Conservation (phyloP, 2,888 invertebrate genomes). For the Phengaris arion region DNA sequence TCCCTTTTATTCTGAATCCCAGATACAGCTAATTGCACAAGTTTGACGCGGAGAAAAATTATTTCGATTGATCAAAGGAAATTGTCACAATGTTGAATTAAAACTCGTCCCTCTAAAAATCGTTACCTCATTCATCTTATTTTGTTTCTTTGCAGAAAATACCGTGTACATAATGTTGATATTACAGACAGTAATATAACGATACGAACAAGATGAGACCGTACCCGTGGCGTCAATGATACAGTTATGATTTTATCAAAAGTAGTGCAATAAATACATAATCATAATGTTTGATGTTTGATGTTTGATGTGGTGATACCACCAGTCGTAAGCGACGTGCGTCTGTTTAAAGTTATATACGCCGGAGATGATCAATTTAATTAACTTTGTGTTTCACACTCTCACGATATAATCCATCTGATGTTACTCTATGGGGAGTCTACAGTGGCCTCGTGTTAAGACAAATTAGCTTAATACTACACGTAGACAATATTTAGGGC, state of each 20-base stretch:
- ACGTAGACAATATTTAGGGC: background rate
- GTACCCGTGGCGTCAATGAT: too few relatives aligned
- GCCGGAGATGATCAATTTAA: background rate
- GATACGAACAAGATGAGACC: too few relatives aligned
- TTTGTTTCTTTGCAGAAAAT: background rate
- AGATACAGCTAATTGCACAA: background rate
- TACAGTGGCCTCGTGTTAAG: background rate
- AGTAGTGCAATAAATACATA: background rate
- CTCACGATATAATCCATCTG: background rate
- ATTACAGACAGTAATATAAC: too few relatives aligned
- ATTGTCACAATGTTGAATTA: background rate
- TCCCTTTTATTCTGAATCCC: background rate
- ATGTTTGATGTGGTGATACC: too few relatives aligned
- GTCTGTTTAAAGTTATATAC: background rate
- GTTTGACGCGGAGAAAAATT: conserved; percentile 6
- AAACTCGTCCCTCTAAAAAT: background rate
- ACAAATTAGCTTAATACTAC: background rate
- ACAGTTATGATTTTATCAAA: too few relatives aligned
- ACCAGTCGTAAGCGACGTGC: background rate
- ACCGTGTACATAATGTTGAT: background rate
- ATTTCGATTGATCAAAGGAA: background rate
- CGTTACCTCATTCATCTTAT: background rate
- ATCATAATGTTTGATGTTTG: background rate
- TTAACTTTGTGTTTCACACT: conserved; percentile 13
- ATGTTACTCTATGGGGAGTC: background rate